Evolutionary conservation across 2,797 vertebrate genomes (phyloP), one percentile per base, ranked within the genome.

Genomic region (Macrochelys suwanniensis): DNA sequence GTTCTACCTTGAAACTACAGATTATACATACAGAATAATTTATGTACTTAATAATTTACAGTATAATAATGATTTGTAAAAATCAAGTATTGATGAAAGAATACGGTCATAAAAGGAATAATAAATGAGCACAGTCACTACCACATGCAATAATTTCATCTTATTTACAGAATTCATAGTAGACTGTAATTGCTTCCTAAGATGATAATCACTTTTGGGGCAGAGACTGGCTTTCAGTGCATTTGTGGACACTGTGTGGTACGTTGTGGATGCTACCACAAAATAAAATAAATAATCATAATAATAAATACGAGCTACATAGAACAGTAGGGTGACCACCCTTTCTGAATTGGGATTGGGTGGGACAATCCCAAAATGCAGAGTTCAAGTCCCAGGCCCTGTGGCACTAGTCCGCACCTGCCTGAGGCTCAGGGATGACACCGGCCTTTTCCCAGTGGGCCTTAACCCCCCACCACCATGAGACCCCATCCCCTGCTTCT

Each of bases 41-140:
- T 94, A 96, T 93, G 49, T 47, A 93, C 21, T 96, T 92, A 97
- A 96, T 97, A 96, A 97, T 97, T 97, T 95, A 95, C 61, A 65
- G 37, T n/a, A 93, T 84, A 95, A 89, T 96, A 94, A 96, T 95
- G 91, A 96, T 97, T 97, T 96, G 93, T 95, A 95, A 92, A 92
- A 95, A 79, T 96, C 92, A 96, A 97, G 96, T 91, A 97, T 96
- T 95, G 80, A 95, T 96, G 88, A 92, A 92, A 95, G 83, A 94
- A 89, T 86, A 13, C 5, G 93, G 61, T 77, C 74, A 90, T 96
- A 95, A 95, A 95, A 91, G 49, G 85, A 97, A 95, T 96, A 90
- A 86, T 83, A 95, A 93, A 96, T 92, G 47, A 93, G 45, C 87
- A 86, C 21, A 85, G 84, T 84, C 26, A 0, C 4, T 89, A 23